phyloP scores from a whole-genome alignment of 2,113 vertebrate genomes.

The Epinephelus fuscoguttatus region DNA sequence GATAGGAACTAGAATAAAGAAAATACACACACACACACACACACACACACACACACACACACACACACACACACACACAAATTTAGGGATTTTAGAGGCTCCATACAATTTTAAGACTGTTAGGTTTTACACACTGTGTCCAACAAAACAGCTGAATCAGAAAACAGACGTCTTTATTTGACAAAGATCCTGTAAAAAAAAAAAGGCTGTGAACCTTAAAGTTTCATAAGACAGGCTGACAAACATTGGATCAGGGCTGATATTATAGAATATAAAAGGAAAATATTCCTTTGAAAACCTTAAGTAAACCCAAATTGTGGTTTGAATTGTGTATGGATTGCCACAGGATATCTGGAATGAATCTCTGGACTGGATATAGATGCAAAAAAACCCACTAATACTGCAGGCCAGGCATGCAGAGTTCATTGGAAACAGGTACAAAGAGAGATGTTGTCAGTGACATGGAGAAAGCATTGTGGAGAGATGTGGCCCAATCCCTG shows the following conservation, averaged over 20 bases:
- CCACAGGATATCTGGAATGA: conserved; percentile 27
- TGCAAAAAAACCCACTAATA: background rate
- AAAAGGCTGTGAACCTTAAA: conserved; percentile 1
- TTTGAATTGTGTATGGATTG: conserved; percentile 12
- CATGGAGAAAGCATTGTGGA: conserved; percentile 1
- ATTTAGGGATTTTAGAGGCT: too few relatives aligned
- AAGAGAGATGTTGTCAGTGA: conserved; percentile 8
- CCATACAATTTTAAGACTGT: too few relatives aligned
- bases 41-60: background rate
- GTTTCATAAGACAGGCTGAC: conserved; percentile 5
- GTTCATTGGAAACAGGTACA: conserved; percentile 47
- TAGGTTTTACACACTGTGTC: background rate
- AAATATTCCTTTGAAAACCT: background rate
- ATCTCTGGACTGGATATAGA: conserved; percentile 8
- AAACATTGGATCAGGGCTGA: background rate
- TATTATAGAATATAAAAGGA: conserved; percentile 7
- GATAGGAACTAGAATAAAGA: background rate
- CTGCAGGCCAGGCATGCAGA: conserved; percentile 19
- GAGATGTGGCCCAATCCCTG: conserved; percentile 3
- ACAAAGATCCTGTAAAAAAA: background rate
- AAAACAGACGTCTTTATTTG: conserved; percentile 38
- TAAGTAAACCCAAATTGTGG: background rate
- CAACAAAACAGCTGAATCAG: conserved; percentile 34
- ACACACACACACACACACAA: background rate
- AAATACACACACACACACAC: background rate